Conservation (phyloP, 1,140 invertebrate genomes). For the Phenacoccus solenopsis region DNA sequence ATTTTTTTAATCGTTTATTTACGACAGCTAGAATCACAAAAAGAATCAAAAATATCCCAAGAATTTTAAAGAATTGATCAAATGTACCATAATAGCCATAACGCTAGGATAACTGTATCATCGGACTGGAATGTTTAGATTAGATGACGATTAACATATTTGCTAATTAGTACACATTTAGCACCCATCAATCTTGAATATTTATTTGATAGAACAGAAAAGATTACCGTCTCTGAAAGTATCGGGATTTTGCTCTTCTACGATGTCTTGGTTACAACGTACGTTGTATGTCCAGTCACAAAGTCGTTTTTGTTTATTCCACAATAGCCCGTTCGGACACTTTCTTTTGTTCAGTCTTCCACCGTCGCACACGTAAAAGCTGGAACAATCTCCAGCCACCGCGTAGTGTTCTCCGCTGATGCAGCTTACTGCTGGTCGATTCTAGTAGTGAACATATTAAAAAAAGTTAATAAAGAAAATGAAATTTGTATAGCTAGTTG, state of each 20-base stretch:
- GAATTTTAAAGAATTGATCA: too few species aligned
- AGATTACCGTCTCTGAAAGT: background rate
- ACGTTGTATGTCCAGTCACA: conserved; percentile 53
- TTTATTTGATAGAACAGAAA: background rate
- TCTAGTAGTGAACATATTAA: background rate
- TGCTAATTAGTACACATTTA: background rate
- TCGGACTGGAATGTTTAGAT: too few species aligned
- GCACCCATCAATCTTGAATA: background rate
- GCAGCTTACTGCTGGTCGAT: conserved; percentile 19
- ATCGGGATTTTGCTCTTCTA: background rate
- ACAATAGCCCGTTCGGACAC: conserved; percentile 55
- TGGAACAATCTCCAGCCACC: conserved; percentile 42
- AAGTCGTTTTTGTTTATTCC: conserved; percentile 46
- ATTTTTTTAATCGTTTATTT: too few species aligned
- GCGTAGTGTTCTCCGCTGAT: conserved; percentile 43
- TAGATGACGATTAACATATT: too few species aligned
- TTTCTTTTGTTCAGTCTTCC: conserved; percentile 45
- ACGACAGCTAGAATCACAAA: too few species aligned
- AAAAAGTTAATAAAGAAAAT: too few species aligned
- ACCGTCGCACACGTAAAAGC: conserved; percentile 57
- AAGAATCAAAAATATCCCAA: too few species aligned
- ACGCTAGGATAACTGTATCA: too few species aligned
- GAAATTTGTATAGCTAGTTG: too few species aligned
- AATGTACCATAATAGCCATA: too few species aligned
- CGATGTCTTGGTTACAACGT: conserved; percentile 28